A percentile compares a stretch with the other conserved stretches of the same genome.
These are phyloP conservation scores for Agrochola macilenta DNA, from an alignment of 2,888 invertebrate species.

Conservation along the genomic window DNA sequence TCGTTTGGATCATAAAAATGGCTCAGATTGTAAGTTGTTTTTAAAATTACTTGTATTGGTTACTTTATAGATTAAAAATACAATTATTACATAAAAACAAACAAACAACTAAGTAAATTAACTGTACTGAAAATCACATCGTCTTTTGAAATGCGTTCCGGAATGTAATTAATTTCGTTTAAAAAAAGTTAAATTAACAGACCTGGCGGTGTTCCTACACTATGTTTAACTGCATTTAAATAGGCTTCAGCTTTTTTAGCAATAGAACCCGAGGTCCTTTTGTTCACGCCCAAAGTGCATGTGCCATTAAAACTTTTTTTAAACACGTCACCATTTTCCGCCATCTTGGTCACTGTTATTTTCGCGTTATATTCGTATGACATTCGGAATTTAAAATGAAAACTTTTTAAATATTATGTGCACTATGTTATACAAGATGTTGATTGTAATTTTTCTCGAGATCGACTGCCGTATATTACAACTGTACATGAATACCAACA, in stretches of 20 bases:
- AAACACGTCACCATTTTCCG: conserved; percentile 77
- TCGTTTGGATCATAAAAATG: conserved; percentile 9
- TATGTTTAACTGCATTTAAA: conserved; percentile 82
- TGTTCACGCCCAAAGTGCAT: conserved; percentile 78
- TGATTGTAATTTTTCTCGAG: conserved; percentile 68
- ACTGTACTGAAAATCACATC: neutral
- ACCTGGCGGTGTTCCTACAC: conserved; percentile 75
- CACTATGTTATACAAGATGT: conserved; percentile 56
- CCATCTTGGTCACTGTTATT: conserved; percentile 80
- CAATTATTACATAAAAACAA: neutral
- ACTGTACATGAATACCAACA: conserved; percentile 47
- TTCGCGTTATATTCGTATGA: conserved; percentile 78
- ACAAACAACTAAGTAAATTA: neutral
- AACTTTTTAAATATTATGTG: conserved; percentile 16
- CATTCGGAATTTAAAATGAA: conserved; percentile 70
- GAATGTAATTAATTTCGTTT: neutral
- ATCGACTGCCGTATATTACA: conserved; percentile 62
- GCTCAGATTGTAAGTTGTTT: neutral
- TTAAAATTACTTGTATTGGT: neutral
- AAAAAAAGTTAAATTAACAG: conserved; percentile 2
- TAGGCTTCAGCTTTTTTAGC: conserved; percentile 84
- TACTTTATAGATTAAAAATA: conserved; percentile 3
- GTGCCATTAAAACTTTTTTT: conserved; percentile 80
- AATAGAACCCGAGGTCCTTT: conserved; percentile 77
- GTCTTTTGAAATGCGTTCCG: neutral